These are phyloP conservation scores for Drosophila lacicola DNA, from an alignment of 2,888 invertebrate species.

Conservation along the genomic window DNA sequence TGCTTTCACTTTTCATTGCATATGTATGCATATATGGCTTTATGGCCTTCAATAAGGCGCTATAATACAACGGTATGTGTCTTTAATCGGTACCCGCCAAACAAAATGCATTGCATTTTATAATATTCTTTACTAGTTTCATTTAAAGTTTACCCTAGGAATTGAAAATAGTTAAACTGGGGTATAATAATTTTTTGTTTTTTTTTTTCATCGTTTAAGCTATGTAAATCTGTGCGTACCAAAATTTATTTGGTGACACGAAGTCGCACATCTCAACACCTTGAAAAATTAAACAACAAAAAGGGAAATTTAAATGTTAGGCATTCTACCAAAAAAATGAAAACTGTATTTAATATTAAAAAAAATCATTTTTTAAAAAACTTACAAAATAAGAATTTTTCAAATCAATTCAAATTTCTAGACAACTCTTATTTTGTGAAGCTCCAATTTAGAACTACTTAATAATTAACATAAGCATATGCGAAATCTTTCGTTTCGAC, in stretches of 20 bases:
- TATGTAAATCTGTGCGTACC: background rate
- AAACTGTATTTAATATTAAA: background rate
- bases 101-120: slow-evolving; percentile 4
- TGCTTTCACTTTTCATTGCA: slow-evolving; percentile 25
- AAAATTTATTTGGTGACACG: too few relatives aligned
- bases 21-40: slow-evolving; percentile 9
- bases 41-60: slow-evolving; percentile 3
- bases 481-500: too few relatives aligned
- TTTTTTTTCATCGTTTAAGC: too few relatives aligned
- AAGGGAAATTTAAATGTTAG: too few relatives aligned
- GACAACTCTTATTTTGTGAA: background rate
- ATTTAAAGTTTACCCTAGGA: background rate
- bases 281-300: too few relatives aligned
- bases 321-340: too few relatives aligned
- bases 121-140: slow-evolving; percentile 1
- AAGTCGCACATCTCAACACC: too few relatives aligned
- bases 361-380: too few relatives aligned
- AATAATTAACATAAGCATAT: too few relatives aligned
- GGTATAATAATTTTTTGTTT: background rate
- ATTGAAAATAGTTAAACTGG: too few relatives aligned
- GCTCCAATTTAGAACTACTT: background rate
- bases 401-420: too few relatives aligned
- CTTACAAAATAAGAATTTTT: too few relatives aligned
- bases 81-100: background rate
- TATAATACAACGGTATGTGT: background rate